These are phyloP conservation scores for Rhinopomastus cyanomelas DNA, from an alignment of 2,113 vertebrate species.

Conservation along the genomic window DNA sequence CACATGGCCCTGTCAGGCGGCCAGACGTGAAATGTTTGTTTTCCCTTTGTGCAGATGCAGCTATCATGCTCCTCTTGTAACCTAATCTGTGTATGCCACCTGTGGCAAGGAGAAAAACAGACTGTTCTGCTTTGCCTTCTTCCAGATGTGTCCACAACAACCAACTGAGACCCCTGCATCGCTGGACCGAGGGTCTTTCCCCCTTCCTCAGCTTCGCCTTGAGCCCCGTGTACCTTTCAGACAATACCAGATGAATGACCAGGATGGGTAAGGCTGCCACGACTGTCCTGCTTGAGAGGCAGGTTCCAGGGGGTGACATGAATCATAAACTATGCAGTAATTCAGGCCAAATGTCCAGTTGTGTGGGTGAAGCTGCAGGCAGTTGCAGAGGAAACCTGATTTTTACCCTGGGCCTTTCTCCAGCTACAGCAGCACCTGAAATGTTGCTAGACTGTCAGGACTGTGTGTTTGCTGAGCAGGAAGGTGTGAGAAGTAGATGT, in stretches of 20 bases:
- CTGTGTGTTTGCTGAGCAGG: background rate
- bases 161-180: constrained; percentile 81
- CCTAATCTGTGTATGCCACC: background rate
- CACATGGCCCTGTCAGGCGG: background rate
- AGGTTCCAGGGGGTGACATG: background rate
- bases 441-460: background rate
- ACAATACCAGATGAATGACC: constrained; percentile 84
- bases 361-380: background rate
- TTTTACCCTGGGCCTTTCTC: background rate
- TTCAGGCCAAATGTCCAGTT: background rate
- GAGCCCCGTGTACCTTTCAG: constrained; percentile 89
- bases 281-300: background rate
- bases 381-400: background rate
- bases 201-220: constrained; percentile 85
- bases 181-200: constrained; percentile 77
- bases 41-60: background rate
- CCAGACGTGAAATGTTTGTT: background rate
- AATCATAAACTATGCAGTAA: background rate
- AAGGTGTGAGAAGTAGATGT: background rate
- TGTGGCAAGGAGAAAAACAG: background rate
- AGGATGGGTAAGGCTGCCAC: constrained; percentile 85
- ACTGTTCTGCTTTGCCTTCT: background rate
- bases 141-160: constrained; percentile 96
- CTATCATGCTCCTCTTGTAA: fast-evolving
- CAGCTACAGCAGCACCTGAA: background rate